Evolutionary conservation across 2,888 invertebrate genomes (phyloP).

Genomic region (Coenonympha glycerion): DNA sequence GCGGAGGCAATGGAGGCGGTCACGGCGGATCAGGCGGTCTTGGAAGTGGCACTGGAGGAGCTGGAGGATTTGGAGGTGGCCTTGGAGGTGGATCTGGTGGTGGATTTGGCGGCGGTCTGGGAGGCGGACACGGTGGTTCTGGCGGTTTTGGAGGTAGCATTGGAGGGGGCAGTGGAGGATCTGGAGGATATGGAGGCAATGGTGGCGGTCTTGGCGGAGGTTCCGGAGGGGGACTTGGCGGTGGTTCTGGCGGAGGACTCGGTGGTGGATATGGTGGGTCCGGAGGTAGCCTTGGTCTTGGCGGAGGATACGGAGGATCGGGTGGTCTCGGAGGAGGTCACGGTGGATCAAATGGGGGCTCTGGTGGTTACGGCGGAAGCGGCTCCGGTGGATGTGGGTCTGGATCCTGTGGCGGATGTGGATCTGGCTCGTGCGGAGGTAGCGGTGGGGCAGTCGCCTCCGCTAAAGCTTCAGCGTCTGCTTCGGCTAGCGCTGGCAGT

Average conservation of each 20-base stretch:
- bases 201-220: constrained; percentile 3
- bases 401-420: constrained; percentile 35
- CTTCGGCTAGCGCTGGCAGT: constrained; percentile 46
- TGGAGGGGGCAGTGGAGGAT: background rate
- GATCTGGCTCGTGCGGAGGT: constrained; percentile 38
- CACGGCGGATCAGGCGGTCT: constrained; percentile 17
- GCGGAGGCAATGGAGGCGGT: constrained; percentile 21
- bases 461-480: constrained; percentile 51
- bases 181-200: background rate
- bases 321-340: constrained; percentile 21
- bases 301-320: constrained; percentile 20
- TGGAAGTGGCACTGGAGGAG: constrained; percentile 18
- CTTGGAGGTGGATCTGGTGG: constrained; percentile 19
- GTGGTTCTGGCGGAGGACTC: background rate
- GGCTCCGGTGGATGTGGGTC: constrained; percentile 42
- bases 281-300: constrained; percentile 4
- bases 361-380: constrained; percentile 29
- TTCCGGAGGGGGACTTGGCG: background rate
- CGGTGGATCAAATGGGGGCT: constrained; percentile 18
- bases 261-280: constrained; percentile 9
- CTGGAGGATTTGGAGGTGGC: constrained; percentile 21
- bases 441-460: constrained; percentile 43
- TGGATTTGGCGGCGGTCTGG: constrained; percentile 28
- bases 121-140: constrained; percentile 10
- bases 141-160: constrained; percentile 42